Evolutionary conservation across 37 sponge, comb jelly and placozoan species (phyloP), one percentile per base, ranked within the genome.

Genomic region (Corticium candelabrum): DNA sequence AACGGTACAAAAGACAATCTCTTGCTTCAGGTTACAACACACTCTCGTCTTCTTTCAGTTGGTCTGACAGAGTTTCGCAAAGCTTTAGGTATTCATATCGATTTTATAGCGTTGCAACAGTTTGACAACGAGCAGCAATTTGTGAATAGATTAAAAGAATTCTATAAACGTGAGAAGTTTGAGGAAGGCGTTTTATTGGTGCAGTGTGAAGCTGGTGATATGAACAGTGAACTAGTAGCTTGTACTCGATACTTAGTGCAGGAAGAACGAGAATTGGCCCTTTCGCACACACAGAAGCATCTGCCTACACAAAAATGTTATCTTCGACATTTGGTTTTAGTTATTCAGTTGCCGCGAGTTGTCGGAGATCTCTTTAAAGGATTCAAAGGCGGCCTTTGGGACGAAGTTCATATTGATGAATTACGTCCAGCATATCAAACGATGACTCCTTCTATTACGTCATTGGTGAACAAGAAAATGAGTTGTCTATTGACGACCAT

Each of bases 141-240:
- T 72, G 75, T 79, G 29, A 81, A 11, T 27, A 11, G 62, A 27
- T 11, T 50, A 11, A 21, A 50, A 21, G 62, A 50, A 4, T 15
- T 70, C 36, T 70, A 4, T 15, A 35, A 29, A 7, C 73, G 36
- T 30, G 33, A 29, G 5, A 7, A 7, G 35, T 5, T 35, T 32
- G 73, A 4, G 36, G 73, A 70, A 7, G 21, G 74, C 38, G 79
- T 90, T 3, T 43, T 90, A 2, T 68, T 93, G 31, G 81, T 93
- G 3, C 89, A 90, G 75, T 94, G 95, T 82, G 91, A 88, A 43
- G 81, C 84, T 74, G 95, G 95, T 3, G 85, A 90, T 62, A 34
- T 83, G 35, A 88, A 83, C 76, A 81, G 75, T 67, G 83, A 94
- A 75, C 83, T 94, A 32, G 84, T 94, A 43, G 88, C 95, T 3